Conservation (phyloP, 1,140 invertebrate genomes). For the Eueides isabella region DNA sequence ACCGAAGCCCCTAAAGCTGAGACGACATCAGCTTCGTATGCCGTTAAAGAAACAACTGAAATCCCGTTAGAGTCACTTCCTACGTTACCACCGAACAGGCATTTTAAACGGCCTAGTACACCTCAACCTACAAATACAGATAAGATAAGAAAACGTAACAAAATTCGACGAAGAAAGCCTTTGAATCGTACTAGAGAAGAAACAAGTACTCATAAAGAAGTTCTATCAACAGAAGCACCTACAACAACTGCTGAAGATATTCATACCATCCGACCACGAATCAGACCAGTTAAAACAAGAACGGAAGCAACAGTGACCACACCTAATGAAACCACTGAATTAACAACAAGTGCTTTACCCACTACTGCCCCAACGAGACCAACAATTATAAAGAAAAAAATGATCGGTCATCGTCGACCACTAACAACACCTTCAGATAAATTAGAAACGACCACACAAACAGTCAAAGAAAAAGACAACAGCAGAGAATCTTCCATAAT, state of each 20-base stretch:
- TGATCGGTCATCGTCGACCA: conserved; percentile 57
- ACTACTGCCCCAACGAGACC: conserved; percentile 75
- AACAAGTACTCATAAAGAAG: conserved; percentile 52
- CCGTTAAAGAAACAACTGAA: conserved; percentile 57
- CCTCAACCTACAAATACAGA: conserved; percentile 63
- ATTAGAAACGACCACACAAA: conserved; percentile 65
- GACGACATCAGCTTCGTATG: conserved; percentile 49
- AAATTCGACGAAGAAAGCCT: conserved; percentile 74
- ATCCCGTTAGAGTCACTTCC: conserved; percentile 58
- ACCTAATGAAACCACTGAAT: conserved; percentile 71
- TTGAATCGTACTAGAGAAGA: conserved; percentile 57
- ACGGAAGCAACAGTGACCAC: conserved; percentile 61
- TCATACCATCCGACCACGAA: conserved; percentile 65
- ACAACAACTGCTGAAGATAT: conserved; percentile 64
- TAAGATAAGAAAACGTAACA: conserved; percentile 71
- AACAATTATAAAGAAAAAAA: conserved; percentile 72
- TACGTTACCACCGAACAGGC: conserved; percentile 74
- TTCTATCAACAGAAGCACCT: conserved; percentile 49
- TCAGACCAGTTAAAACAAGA: conserved; percentile 62
- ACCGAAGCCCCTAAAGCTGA: conserved; percentile 54
- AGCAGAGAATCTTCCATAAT: conserved; percentile 78
- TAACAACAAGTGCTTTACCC: conserved; percentile 76
- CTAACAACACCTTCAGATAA: conserved; percentile 60
- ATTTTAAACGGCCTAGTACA: conserved; percentile 74
- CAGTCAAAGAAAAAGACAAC: conserved; percentile 48